Evolutionary conservation across 2,888 invertebrate species (phyloP).

Genomic region (Cephus pygmeus): DNA sequence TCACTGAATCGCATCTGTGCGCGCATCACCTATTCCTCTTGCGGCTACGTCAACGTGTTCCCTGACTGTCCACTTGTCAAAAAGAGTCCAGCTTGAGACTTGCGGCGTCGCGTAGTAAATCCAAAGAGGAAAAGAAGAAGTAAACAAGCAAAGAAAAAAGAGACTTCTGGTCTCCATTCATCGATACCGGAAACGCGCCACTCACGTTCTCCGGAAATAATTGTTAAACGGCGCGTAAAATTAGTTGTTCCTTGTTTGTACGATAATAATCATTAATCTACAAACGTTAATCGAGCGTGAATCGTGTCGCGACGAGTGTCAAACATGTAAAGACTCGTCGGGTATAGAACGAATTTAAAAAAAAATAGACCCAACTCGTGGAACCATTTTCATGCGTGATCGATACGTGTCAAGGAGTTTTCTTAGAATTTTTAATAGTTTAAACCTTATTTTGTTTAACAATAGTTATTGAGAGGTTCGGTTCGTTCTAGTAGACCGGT

Average conservation of each 20-base stretch:
- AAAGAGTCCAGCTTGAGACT: background rate
- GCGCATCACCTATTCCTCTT: constrained; percentile 2
- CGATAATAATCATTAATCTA: background rate
- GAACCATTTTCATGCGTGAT: background rate
- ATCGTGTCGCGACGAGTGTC: background rate
- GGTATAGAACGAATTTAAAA: background rate
- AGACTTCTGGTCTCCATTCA: background rate
- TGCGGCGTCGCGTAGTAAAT: background rate
- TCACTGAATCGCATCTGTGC: constrained; percentile 47
- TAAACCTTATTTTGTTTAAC: background rate
- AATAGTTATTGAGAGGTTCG: background rate
- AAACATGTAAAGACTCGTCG: background rate
- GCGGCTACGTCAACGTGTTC: constrained; percentile 11
- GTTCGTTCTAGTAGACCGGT: background rate
- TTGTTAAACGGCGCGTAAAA: background rate
- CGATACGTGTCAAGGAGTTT: background rate
- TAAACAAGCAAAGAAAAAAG: constrained; percentile 1
- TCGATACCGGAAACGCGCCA: background rate
- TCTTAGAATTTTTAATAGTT: background rate
- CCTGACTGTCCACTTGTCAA: constrained; percentile 5
- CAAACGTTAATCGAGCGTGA: background rate
- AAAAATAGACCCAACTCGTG: background rate
- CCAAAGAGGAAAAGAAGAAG: background rate
- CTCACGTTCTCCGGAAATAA: background rate
- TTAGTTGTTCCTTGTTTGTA: background rate